Evolutionary conservation across 1,140 invertebrate genomes (phyloP).

Genomic region (Batillaria attramentaria): DNA sequence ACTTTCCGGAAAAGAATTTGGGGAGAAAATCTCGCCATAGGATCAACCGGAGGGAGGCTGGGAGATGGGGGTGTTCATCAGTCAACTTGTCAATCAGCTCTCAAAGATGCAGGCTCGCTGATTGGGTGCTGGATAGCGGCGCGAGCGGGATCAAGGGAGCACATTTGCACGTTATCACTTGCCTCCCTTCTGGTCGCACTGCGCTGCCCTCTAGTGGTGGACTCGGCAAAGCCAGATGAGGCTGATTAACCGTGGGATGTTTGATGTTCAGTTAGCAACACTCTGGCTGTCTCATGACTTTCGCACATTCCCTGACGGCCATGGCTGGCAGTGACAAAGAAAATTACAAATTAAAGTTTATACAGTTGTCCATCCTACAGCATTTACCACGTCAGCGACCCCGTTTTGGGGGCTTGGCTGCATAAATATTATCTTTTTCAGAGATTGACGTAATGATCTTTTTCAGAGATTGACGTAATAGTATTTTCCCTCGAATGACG

Average conservation of each 20-base stretch:
- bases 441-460: no score
- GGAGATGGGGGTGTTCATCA: not conserved
- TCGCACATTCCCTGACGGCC: not conserved
- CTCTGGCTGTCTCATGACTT: not conserved
- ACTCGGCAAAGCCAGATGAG: no score
- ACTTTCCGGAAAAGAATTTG: not conserved
- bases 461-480: no score
- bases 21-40: not conserved
- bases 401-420: no score
- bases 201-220: no score
- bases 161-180: not conserved
- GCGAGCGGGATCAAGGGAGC: not conserved
- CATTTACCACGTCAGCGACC: no score
- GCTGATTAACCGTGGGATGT: not conserved
- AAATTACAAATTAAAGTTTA: not conserved
- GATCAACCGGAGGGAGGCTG: not conserved
- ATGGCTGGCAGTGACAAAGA: not conserved
- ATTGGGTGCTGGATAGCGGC: not conserved
- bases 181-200: no score
- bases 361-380: no score
- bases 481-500: no score
- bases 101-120: not conserved
- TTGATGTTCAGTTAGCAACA: not conserved
- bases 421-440: no score
- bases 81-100: constrained; percentile 13